Conservation (phyloP, 2,797 vertebrate species). For the Ispidina lecontei region DNA sequence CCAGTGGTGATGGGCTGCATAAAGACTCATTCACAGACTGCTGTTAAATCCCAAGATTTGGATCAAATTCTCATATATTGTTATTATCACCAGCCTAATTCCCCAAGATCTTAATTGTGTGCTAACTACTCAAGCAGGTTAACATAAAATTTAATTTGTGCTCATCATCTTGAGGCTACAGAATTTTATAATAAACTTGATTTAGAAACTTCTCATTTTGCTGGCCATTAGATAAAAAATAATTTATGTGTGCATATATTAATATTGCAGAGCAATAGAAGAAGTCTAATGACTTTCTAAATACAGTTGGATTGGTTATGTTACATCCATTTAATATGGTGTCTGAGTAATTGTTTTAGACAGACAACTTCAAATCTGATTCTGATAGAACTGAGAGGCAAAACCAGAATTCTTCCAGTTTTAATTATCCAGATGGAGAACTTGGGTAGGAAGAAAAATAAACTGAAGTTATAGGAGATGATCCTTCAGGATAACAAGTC, state of each 20-base stretch:
- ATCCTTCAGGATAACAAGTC: not conserved
- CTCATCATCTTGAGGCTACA: conserved; percentile 17
- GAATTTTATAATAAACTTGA: conserved; percentile 76
- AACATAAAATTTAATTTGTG: conserved; percentile 79
- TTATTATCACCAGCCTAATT: conserved; percentile 68
- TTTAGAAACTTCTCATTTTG: conserved; percentile 78
- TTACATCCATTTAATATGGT: not conserved
- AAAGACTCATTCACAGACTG: not conserved
- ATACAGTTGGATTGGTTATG: not conserved
- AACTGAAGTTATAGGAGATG: not conserved
- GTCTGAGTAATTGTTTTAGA: not conserved
- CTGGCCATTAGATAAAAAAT: conserved; percentile 66
- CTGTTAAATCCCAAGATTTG: conserved; percentile 44
- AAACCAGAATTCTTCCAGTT: not conserved
- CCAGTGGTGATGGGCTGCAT: not conserved
- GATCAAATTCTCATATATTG: conserved; percentile 42
- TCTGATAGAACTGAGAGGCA: not conserved
- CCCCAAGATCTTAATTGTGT: conserved; percentile 65
- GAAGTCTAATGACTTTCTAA: conserved; percentile 14
- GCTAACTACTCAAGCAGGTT: conserved; percentile 76
- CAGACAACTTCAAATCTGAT: not conserved
- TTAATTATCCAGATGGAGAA: not conserved
- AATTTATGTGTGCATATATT: conserved; percentile 19
- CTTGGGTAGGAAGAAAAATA: not conserved
- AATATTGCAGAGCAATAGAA: not conserved